Base-by-base conservation (phyloP, 2,113 vertebrate genomes). In the Oostethus manadensis region DNA sequence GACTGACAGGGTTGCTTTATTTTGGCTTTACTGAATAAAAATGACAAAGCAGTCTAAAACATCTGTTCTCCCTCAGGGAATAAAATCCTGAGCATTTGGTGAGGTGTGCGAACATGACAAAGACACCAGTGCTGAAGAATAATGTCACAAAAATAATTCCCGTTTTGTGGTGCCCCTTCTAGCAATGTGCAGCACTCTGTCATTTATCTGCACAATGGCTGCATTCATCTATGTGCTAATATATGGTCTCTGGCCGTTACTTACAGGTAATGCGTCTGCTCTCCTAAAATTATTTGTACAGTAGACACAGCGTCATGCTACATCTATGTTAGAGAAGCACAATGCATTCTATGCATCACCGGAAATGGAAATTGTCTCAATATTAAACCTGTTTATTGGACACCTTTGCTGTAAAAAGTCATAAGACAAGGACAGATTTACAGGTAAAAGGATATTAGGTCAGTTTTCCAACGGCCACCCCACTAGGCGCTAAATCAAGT, bases 151-250 rank as follows among this genome's bases (percentile, higher is more conserved):
- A 81, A 61, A 72, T 71, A 56, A 81, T 80, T 78, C 58, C 72
- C 63, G 66, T 72, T 77, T 73, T 66, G 69, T 21, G 47, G 61
- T 47, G 67, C 45, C 60, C n/a, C 67, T 69, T 74, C 68, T 18
- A 61, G 61, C 56, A 54, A 47, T 56, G 13, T 29, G 65, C 43
- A 76, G 66, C 54, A 56, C 74, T 62, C 64, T 23, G 64, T 55
- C 68, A 63, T 76, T 69, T 64, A 70, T 80, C 43, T 64, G 20
- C 51, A 73, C 72, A 66, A 67, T 66, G 66, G 58, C 74, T 43
- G 56, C 66, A 74, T 82, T 66, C 60, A 66, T 83, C 66, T 71
- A 56, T 62, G 64, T 38, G 59, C 48, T 75, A 73, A 81, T 73
- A 51, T 58, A 61, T 47, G 62, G 64, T 76, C 66, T 60, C 33